These are phyloP conservation scores for Dysidea cf. avara DNA, from an alignment of 37 sponge, comb jelly and placozoan species.

Conservation along the genomic window DNA sequence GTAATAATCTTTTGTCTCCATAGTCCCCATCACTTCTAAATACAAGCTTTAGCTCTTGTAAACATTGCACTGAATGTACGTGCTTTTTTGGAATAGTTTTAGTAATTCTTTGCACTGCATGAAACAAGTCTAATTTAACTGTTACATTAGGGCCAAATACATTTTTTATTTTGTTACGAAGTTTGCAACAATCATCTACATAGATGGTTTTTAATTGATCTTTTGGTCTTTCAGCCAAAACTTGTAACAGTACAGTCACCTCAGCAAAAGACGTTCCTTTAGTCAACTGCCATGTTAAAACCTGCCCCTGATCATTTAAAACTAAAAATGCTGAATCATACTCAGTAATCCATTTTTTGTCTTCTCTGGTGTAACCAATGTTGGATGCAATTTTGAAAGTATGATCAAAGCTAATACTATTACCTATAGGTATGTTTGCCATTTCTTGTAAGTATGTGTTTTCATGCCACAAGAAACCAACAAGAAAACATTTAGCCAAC, in stretches of 20 bases:
- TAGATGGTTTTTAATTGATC: constrained; percentile 6
- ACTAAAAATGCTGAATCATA: constrained; percentile 31
- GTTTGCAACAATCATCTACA: constrained; percentile 45
- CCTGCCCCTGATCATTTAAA: constrained; percentile 20
- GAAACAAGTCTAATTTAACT: constrained; percentile 44
- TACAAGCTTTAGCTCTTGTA: constrained; percentile 26
- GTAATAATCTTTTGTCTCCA: background rate
- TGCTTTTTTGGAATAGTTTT: constrained; percentile 9
- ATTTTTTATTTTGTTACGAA: background rate
- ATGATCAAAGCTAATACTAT: constrained; percentile 35
- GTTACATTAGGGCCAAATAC: constrained; percentile 19
- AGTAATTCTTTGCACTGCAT: constrained; percentile 44
- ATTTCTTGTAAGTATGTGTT: constrained; percentile 6
- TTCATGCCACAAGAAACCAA: constrained; percentile 8
- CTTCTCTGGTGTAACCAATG: constrained; percentile 26
- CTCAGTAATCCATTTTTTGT: constrained; percentile 24
- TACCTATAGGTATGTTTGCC: background rate
- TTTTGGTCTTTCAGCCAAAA: constrained; percentile 6
- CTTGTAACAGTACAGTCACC: background rate
- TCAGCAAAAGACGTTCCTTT: constrained; percentile 27
- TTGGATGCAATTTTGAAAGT: constrained; percentile 44
- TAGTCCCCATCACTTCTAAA: constrained; percentile 27
- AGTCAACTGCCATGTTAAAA: constrained; percentile 48
- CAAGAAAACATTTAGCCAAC: constrained; percentile 12
- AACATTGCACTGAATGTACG: background rate